Base-by-base conservation (phyloP, 2,113 vertebrate genomes). In the Macrotis lagotis region DNA sequence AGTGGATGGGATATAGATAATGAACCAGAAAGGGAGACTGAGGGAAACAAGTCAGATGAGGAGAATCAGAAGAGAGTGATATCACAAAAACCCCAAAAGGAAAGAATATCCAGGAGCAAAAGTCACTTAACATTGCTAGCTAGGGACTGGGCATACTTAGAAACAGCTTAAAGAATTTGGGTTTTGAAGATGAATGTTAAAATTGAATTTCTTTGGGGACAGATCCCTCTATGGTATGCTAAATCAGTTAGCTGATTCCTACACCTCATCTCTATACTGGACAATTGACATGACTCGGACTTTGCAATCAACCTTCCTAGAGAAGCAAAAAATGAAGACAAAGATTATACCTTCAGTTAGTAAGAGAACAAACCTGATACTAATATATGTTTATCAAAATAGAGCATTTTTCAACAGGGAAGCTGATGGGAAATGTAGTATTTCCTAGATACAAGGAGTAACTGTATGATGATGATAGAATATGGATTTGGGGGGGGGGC, bases 321-420 rank as follows among this genome's bases (percentile, higher is more conserved):
- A 14, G 25, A 92, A 74, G 53, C 44, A 0, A 0, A 0, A 9
- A 19, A 8, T 3, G 2, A 4, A 44, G 50, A 50, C 50, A 24
- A 37, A 89, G 25, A 25, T 91, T 51, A 47, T 48, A 93, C 47
- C 26, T 0, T 2, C 28, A 51, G 22, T 3, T 49, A 50, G 7
- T 48, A 7, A 37, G 90, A 6, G 48, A 50, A 14, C 59, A 50
- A 59, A 66, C 31, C 12, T 66, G 28, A 37, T 59, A 37, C 59
- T 2, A 66, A 31, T 59, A 59, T 66, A 37, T n/a, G 12, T 37
- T 66, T 4, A 66, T 16, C 12, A 66, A 66, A 37, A 66, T 66
- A 66, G 4, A 66, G 12, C 31, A 12, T 66, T 14, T 66, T 66
- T 66, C 31, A 66, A 19, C 37, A 24, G 50, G 48, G 26, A 25